Conservation (phyloP, 2,797 vertebrate genomes). For the Acanthornis magna region DNA sequence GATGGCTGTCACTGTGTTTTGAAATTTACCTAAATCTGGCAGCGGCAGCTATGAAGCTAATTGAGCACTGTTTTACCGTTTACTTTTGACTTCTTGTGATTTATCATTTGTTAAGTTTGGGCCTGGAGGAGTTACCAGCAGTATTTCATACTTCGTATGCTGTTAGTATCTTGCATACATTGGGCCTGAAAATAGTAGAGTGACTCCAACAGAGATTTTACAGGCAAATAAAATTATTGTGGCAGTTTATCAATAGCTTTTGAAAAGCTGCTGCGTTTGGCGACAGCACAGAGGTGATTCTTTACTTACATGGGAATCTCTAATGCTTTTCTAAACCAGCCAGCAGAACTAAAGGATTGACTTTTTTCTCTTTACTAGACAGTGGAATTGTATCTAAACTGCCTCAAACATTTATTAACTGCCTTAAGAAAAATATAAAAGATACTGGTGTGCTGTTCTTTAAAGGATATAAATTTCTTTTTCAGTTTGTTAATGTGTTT, state of each 20-base stretch:
- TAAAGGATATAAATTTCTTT: neutral
- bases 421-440: neutral
- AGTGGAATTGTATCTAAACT: neutral
- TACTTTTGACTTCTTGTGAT: neutral
- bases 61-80: neutral
- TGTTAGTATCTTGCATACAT: neutral
- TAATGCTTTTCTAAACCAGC: neutral
- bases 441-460: neutral
- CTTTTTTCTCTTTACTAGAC: neutral
- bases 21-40: neutral
- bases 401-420: neutral
- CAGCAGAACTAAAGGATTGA: neutral
- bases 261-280: neutral
- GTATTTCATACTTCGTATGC: neutral
- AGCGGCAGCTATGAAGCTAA: neutral
- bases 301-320: neutral
- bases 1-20: neutral
- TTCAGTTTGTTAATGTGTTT: neutral
- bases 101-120: neutral
- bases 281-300: neutral
- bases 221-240: neutral
- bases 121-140: neutral
- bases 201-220: neutral
- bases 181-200: neutral
- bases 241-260: neutral